A percentile compares a stretch with the other conserved stretches of the same genome.
Evolutionary conservation across 2,113 vertebrate species (phyloP).

Genomic region (Tretioscincus oriximinensis): DNA sequence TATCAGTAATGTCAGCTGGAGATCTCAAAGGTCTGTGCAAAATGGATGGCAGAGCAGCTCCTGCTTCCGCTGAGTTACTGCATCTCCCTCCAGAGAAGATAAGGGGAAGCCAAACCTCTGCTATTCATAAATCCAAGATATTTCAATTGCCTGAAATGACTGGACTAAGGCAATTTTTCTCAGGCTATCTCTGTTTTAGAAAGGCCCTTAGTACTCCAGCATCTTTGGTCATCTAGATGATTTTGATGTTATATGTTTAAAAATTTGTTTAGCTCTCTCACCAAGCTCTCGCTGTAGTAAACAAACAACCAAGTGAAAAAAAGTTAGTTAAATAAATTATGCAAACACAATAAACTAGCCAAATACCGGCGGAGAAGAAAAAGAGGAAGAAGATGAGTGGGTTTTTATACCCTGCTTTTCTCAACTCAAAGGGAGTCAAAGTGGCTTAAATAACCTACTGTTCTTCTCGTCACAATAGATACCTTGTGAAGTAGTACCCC

Average conservation of each 20-base stretch:
- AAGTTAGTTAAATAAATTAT: too few relatives aligned
- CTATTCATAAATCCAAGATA: conserved; percentile 18
- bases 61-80: neutral
- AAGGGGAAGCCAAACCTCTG: neutral
- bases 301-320: too few relatives aligned
- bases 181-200: neutral
- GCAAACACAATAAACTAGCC: neutral
- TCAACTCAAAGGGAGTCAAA: too few relatives aligned
- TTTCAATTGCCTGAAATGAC: conserved; percentile 11
- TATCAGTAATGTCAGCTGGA: conserved; percentile 17
- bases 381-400: neutral
- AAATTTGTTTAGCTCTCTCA: too few relatives aligned
- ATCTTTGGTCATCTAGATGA: neutral
- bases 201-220: neutral
- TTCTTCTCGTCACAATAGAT: too few relatives aligned
- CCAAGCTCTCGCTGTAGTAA: too few relatives aligned
- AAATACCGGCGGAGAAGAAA: neutral
- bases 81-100: conserved; percentile 1
- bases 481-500: too few relatives aligned
- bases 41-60: conserved; percentile 5
- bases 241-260: neutral
- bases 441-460: too few relatives aligned
- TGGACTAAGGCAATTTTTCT: neutral
- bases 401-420: too few relatives aligned
- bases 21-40: conserved; percentile 17